Base-by-base conservation (phyloP, 1,140 invertebrate genomes). In the Reticulitermes speratus region DNA sequence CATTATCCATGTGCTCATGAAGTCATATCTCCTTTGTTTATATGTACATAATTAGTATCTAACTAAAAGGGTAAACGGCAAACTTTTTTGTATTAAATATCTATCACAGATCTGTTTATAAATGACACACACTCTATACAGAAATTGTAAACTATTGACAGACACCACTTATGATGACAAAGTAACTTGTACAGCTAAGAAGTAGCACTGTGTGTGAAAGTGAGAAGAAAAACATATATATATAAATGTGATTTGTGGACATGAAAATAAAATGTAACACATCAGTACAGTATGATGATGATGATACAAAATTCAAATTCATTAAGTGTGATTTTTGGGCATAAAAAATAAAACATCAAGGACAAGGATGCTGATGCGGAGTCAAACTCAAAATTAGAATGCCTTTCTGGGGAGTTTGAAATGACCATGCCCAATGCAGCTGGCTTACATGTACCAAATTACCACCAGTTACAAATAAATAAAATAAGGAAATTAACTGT, bases 81-180 rank as follows among this genome's bases (percentile, higher is more conserved):
- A 75, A 8, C 16, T 75, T 75, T 75, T 75, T 75, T 30, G 9
- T 25, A 30, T 75, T 30, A 75, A n/a, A 75, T 75, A 30, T 3
- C 65, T 75, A 75, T 75, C 65, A 75, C 65, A 75, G 65, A 75
- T 75, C n/a, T 30, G 25, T 75, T 75, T 75, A 75, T 25, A 75
- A 30, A 30, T 75, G 65, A 75, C 14, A 12, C n/a, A 69, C 12
- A 75, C n/a, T 75, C 7, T 30, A 75, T 75, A n/a, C 65, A 75
- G 65, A n/a, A 75, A 75, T 14, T 75, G 25, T 75, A 75, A 30
- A 75, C 65, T 30, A 75, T 25, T 25, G 8, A 8, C 16, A n/a
- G 25, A n/a, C n/a, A 75, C 25, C 65, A 75, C 2, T 14, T 75
- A 75, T 21, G n/a, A 75, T 30, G 25, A 6, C 8, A 30, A 75